phyloP scores from a whole-genome alignment of 2,113 vertebrate species.

The Potamarius usumacintae region DNA sequence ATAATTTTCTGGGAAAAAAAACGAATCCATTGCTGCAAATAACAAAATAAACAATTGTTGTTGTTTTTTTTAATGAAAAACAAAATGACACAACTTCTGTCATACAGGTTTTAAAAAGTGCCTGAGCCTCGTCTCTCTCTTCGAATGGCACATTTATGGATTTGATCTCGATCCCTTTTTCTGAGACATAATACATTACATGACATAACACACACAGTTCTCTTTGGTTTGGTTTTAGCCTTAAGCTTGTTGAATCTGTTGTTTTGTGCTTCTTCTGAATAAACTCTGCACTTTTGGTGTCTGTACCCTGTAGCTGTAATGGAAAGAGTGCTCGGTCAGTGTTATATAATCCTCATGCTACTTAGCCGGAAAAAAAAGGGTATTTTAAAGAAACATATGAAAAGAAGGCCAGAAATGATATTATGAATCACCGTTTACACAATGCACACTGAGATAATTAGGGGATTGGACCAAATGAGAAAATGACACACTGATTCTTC shows the following conservation, averaged over 20 bases:
- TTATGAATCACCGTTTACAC: background rate
- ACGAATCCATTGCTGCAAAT: too few relatives aligned
- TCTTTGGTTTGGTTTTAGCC: background rate
- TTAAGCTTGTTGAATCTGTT: background rate
- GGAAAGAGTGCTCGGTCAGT: background rate
- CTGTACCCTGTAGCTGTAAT: background rate
- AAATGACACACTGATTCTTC: background rate
- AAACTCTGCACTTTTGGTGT: background rate
- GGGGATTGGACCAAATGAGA: background rate
- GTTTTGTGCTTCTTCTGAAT: background rate
- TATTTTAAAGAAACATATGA: background rate
- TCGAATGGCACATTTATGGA: background rate
- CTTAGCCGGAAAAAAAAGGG: background rate
- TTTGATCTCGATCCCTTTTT: background rate
- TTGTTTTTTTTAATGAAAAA: background rate
- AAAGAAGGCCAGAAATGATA: slow-evolving; percentile 2
- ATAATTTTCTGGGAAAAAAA: background rate
- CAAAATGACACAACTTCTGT: too few relatives aligned
- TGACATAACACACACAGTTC: background rate
- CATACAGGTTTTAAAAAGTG: background rate
- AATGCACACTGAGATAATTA: background rate
- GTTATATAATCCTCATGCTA: background rate
- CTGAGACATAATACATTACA: background rate
- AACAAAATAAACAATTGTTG: too few relatives aligned
- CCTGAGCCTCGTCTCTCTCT: background rate